Evolutionary conservation across 2,888 invertebrate genomes (phyloP), one percentile per base, ranked within the genome.

Genomic region (Drosophila kanekoi): DNA sequence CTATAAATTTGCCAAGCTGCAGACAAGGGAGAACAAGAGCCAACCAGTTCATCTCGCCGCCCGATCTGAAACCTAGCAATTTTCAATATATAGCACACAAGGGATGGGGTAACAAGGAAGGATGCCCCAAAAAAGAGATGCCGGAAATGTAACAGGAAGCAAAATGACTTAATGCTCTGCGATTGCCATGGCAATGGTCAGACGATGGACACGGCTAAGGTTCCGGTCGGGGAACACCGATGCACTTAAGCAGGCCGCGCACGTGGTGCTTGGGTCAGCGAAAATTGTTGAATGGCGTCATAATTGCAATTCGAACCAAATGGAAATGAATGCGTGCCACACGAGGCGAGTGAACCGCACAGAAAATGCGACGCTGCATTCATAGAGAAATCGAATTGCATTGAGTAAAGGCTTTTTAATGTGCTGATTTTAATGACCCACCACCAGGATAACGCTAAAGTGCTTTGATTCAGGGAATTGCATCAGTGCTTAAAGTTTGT

Each of bases 61-160:
- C 16, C n/a, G 44, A 51, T 10, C n/a, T 28, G 47, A 68, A 48
- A 18, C 10, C 20, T 6, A 54, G 49, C 18, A 14, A 49, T 20
- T 37, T 38, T 52, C 43, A 52, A 53, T 45, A 35, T 48, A 28
- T 64, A 9, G 33, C 8, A 6, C 38, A 5, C 37, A 4, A 13
- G 32, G 41, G 10, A 23, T 18, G 23, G 37, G 11, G 23, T 13
- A 4, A 10, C 28, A n/a, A 10, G n/a, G 38, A 20, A n/a, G 32
- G 32, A 28, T 8, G 14, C n/a, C 20, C 49, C 32, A 51, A 76
- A 61, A 63, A 35, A 14, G 49, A 79, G 60, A 62, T 74, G 67
- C 68, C 71, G 77, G 71, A 79, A 71, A 72, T 74, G 68, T 74
- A 74, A 45, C 71, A 77, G 80, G 77, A 74, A 79, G 59, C 74